Conservation (phyloP, 2,888 invertebrate species). For the Lepidocyrtinus sp. region DNA sequence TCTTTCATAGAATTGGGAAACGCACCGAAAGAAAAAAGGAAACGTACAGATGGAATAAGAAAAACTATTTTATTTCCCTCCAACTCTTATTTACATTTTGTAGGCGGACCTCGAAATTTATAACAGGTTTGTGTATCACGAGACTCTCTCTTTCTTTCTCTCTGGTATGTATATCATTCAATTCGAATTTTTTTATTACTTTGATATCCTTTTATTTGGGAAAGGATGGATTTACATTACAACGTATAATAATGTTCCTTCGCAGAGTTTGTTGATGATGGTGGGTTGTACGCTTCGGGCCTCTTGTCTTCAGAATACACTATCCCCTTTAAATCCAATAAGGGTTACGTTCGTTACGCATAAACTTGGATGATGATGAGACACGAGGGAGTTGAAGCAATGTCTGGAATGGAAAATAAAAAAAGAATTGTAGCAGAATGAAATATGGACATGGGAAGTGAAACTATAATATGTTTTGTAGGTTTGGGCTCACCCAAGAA, state of each 20-base stretch:
- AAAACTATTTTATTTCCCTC: slow-evolving; percentile 9
- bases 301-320: slow-evolving; percentile 20
- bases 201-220: not conserved
- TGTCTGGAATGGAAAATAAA: slow-evolving; percentile 21
- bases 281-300: not conserved
- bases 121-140: not conserved
- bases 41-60: not conserved
- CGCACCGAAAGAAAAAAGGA: slow-evolving; percentile 10
- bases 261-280: slow-evolving; percentile 10
- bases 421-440: slow-evolving; percentile 22
- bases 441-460: slow-evolving; percentile 17
- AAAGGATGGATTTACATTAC: slow-evolving; percentile 8
- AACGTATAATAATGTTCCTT: slow-evolving; percentile 19
- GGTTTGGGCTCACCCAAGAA: slow-evolving; percentile 14
- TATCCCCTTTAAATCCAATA: slow-evolving; percentile 43
- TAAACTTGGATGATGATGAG: slow-evolving; percentile 51
- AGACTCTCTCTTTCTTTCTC: not conserved
- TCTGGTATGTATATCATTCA: too few species aligned
- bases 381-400: slow-evolving; percentile 34
- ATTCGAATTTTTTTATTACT: slow-evolving; percentile 10
- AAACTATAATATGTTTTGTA: slow-evolving; percentile 8
- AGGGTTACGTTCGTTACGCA: slow-evolving; percentile 42
- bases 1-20: too few species aligned
- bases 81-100: slow-evolving; percentile 17
- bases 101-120: slow-evolving; percentile 10